phyloP scores from a whole-genome alignment of 2,888 invertebrate genomes.

The Eupithecia abbreviata region DNA sequence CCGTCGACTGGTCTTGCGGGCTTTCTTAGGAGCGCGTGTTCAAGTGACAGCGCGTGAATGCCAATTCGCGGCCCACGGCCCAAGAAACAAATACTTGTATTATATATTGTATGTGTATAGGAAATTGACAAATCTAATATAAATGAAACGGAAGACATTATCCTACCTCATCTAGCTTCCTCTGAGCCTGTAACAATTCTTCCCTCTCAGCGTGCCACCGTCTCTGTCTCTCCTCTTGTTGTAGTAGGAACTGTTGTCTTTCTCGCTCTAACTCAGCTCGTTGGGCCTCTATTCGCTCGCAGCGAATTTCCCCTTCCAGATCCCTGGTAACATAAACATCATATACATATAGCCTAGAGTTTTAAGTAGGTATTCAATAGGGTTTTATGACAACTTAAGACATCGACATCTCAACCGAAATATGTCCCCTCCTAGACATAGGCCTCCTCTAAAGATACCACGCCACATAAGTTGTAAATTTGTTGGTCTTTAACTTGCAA shows the following conservation, averaged over 20 bases:
- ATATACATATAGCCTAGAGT: too few species aligned
- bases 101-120: too few species aligned
- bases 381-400: not conserved
- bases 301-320: slow-evolving; percentile 77
- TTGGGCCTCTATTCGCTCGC: slow-evolving; percentile 87
- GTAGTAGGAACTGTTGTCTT: slow-evolving; percentile 84
- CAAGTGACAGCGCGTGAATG: not conserved
- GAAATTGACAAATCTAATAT: too few species aligned
- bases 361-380: not conserved
- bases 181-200: slow-evolving; percentile 87
- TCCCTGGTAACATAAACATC: slow-evolving; percentile 56
- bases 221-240: slow-evolving; percentile 80
- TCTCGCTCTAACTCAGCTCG: slow-evolving; percentile 83
- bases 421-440: not conserved
- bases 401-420: not conserved
- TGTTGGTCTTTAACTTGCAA: too few species aligned
- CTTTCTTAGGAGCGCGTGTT: not conserved
- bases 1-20: too few species aligned
- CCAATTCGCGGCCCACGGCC: not conserved
- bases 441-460: too few species aligned
- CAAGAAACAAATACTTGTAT: not conserved
- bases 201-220: slow-evolving; percentile 82
- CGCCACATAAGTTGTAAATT: too few species aligned
- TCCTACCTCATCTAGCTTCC: slow-evolving; percentile 85
- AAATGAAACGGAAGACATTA: not conserved